Base-by-base conservation (phyloP, 2,113 vertebrate species). In the Nyctibius bracteatus region DNA sequence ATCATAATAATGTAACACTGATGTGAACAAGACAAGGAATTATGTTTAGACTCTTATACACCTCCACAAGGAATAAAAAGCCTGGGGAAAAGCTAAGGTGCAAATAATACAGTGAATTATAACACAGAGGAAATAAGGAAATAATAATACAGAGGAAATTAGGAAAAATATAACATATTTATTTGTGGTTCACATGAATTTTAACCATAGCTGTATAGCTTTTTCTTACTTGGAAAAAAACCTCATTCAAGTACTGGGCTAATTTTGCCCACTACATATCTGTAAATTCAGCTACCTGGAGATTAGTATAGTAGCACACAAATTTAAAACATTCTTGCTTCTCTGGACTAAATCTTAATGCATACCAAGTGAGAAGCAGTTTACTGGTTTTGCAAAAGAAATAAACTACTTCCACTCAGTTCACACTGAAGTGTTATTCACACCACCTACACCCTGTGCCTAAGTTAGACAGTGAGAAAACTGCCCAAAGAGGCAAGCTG, bases 401-500 rank as follows among this genome's bases (percentile, higher is more conserved):
- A 87, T 72, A 91, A 96, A 90, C 30, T 71, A 65, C 73, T 92
- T 96, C 78, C 91, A 94, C 72, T 87, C 87, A 37, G 89, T 82
- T 96, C 91, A 92, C 84, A 44, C 6, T 52, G 30, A 94, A 87
- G 94, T 82, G 95, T 79, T 92, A 72, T 94, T 96, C 81, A 62
- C 96, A 96, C 96, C 93, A 96, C 96, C 96, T 95, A 97, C 95
- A 92, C 72, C 86, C 91, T 85, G 52, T 89, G 94, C 91, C 41
- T 81, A 96, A 96, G 93, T 96, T 92, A 97, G 91, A 91, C 33
- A 63, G 95, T 54, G 94, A 96, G 87, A 95, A 90, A 92, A 90
- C 66, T 93, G 95, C 92, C 95, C 96, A 46, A 91, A 90, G 94
- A 95, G 87, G 92, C 93, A 96, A 97, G 89, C 82, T 94, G 94